Percentiles rank a stretch among this genome's conserved stretches.
Conservation (phyloP, 2,888 invertebrate species). For the Drosophila crucigera region DNA sequence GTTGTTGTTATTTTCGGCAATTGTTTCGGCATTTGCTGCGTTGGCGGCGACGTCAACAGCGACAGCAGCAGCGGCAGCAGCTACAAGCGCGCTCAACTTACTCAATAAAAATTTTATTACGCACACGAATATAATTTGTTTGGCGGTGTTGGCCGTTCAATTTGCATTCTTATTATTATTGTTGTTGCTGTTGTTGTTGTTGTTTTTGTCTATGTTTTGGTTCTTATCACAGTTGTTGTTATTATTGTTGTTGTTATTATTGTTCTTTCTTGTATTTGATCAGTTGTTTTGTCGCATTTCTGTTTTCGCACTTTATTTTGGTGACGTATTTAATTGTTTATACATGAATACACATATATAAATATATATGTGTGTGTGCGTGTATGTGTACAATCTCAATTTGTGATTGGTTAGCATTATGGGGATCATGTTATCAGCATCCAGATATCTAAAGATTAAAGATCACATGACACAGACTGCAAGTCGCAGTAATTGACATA, state of each 20-base stretch:
- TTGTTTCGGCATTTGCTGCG: constrained; percentile 41
- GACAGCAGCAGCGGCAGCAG: constrained; percentile 16
- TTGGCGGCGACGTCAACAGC: constrained; percentile 50
- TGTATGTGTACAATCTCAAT: constrained; percentile 10
- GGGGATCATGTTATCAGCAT: constrained; percentile 18
- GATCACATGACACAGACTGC: constrained; percentile 29
- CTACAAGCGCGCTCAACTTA: constrained; percentile 76
- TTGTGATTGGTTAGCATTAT: constrained; percentile 56
- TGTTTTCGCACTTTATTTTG: constrained; percentile 31
- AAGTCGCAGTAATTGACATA: constrained; percentile 25
- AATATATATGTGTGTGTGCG: not conserved
- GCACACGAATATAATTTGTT: constrained; percentile 63
- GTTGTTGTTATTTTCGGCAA: constrained; percentile 56
- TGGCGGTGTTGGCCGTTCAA: constrained; percentile 26
- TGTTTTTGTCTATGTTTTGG: constrained; percentile 37
- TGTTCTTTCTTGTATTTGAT: constrained; percentile 36
- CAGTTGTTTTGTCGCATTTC: constrained; percentile 44
- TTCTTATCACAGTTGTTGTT: constrained; percentile 39
- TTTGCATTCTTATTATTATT: constrained; percentile 41
- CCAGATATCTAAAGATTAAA: constrained; percentile 19
- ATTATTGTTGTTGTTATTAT: constrained; percentile 12
- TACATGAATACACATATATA: not conserved
- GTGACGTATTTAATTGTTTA: constrained; percentile 33
- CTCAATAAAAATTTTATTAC: constrained; percentile 84
- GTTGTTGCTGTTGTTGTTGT: constrained; percentile 1